A percentile compares a stretch with the other conserved stretches of the same genome.
Evolutionary conservation across 2,113 vertebrate genomes (phyloP).

Genomic region (Sclerurus mexicanus): DNA sequence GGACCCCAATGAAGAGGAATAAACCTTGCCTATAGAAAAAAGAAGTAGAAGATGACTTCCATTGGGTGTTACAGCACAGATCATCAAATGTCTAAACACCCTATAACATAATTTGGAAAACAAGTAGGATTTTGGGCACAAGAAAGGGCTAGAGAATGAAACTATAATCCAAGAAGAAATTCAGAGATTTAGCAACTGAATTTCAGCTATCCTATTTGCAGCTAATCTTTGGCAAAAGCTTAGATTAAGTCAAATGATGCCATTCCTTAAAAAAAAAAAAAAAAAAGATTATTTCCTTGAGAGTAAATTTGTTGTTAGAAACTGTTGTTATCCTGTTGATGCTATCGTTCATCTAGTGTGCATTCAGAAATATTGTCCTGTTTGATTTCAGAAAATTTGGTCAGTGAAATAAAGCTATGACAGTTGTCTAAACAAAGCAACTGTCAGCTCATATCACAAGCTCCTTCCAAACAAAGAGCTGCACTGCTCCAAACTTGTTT

Average conservation of each 20-base stretch:
- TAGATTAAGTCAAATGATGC: not conserved
- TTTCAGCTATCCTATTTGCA: not conserved
- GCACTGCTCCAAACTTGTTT: slow-evolving; percentile 66
- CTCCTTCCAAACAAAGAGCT: slow-evolving; percentile 69
- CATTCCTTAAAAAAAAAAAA: not conserved
- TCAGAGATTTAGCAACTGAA: not conserved
- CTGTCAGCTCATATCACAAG: slow-evolving; percentile 66
- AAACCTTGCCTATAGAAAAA: not conserved
- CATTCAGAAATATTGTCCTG: slow-evolving; percentile 38
- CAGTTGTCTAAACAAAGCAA: slow-evolving; percentile 77
- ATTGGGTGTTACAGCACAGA: not conserved
- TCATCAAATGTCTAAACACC: not conserved
- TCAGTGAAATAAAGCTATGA: slow-evolving; percentile 67
- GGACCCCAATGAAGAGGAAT: not conserved
- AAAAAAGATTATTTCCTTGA: slow-evolving; percentile 24
- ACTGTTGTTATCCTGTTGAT: slow-evolving; percentile 50
- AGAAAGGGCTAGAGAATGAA: not conserved
- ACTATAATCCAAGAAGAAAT: not conserved
- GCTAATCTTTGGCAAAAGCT: not conserved
- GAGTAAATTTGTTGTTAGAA: not conserved
- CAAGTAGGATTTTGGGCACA: not conserved
- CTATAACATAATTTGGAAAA: not conserved
- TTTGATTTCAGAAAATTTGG: slow-evolving; percentile 60
- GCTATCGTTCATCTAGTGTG: slow-evolving; percentile 9
- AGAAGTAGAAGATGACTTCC: not conserved